phyloP scores from a whole-genome alignment of 2,113 vertebrate genomes.

The Oriolus oriolus region DNA sequence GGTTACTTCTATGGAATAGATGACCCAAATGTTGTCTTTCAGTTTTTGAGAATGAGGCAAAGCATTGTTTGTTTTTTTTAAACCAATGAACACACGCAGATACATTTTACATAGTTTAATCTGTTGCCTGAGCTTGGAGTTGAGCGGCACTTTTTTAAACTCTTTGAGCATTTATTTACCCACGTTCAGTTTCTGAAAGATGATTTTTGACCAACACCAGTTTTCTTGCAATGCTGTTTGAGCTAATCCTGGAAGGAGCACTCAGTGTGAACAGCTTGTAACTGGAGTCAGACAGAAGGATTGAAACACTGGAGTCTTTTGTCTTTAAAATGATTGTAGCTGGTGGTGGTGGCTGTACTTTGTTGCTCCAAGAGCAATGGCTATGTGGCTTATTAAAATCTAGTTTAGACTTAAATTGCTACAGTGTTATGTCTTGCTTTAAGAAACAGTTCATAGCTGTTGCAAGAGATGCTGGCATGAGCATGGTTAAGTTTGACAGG shows the following conservation, averaged over 20 bases:
- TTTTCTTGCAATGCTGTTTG: background rate
- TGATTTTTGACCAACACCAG: background rate
- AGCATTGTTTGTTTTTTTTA: background rate
- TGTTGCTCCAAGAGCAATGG: background rate
- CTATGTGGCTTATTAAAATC: background rate
- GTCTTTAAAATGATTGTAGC: background rate
- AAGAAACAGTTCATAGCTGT: background rate
- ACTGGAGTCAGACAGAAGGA: background rate
- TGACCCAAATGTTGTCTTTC: background rate
- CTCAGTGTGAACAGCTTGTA: background rate
- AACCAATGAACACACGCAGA: background rate
- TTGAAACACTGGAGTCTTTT: background rate
- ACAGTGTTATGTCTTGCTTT: background rate
- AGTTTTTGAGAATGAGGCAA: background rate
- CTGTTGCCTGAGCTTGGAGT: background rate
- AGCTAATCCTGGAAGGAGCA: background rate
- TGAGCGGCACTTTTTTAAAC: background rate
- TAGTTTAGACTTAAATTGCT: background rate
- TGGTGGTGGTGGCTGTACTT: background rate
- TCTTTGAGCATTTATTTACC: background rate
- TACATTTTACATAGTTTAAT: background rate
- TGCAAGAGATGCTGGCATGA: background rate
- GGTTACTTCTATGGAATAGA: background rate
- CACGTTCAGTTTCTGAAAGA: background rate
- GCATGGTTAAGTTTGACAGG: background rate